A percentile compares a stretch with the other conserved stretches of the same genome.
Evolutionary conservation across 2,888 invertebrate species (phyloP).

Genomic region (Dryomyza anilis): DNA sequence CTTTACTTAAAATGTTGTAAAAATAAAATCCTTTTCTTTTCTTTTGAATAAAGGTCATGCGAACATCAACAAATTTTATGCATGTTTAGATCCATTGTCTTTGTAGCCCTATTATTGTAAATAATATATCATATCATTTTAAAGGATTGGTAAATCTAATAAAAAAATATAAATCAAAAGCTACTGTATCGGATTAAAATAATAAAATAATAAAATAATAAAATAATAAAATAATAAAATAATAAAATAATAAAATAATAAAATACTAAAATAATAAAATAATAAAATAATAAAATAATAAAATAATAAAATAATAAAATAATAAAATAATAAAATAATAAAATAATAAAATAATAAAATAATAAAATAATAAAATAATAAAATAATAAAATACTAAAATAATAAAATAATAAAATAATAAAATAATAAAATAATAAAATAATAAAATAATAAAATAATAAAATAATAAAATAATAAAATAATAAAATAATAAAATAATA

Average conservation of each 20-base stretch:
- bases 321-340: not conserved
- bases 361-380: not conserved
- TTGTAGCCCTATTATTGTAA: too few relatives aligned
- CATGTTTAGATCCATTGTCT: not conserved
- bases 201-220: not conserved
- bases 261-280: not conserved
- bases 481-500: too few relatives aligned
- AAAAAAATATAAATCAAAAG: too few relatives aligned
- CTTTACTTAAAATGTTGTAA: not conserved
- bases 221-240: not conserved
- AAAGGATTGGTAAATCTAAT: too few relatives aligned
- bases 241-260: not conserved
- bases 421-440: too few relatives aligned
- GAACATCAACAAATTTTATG: too few relatives aligned
- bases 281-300: not conserved
- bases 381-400: not conserved
- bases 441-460: too few relatives aligned
- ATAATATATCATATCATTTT: too few relatives aligned
- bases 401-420: not conserved
- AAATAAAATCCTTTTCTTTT: not conserved
- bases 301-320: not conserved
- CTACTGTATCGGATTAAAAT: not conserved
- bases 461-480: too few relatives aligned
- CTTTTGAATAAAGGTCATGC: too few relatives aligned
- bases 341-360: not conserved